phyloP scores from a whole-genome alignment of 1,140 invertebrate species.

The Aphaenogaster ashmeadi region DNA sequence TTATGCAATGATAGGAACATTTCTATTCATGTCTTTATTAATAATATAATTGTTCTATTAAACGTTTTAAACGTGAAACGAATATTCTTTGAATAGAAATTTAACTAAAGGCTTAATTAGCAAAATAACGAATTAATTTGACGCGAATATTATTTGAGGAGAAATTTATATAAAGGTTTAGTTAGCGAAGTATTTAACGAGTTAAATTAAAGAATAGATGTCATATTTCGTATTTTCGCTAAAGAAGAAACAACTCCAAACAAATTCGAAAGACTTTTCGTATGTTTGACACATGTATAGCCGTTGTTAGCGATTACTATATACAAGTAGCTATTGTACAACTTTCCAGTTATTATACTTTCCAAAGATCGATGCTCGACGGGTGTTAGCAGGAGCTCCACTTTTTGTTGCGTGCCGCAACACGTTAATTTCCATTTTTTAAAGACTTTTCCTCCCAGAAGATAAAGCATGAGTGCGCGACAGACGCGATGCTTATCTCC shows the following conservation, averaged over 20 bases:
- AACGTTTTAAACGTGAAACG: neutral
- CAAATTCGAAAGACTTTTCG: neutral
- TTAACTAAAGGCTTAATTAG: neutral
- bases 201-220: neutral
- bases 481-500: slow-evolving; percentile 70
- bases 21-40: neutral
- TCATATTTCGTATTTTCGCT: neutral
- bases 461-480: slow-evolving; percentile 48
- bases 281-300: neutral
- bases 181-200: neutral
- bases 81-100: neutral
- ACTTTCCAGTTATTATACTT: neutral
- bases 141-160: neutral
- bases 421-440: slow-evolving; percentile 49
- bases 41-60: neutral
- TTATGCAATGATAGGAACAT: neutral
- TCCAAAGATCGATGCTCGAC: neutral
- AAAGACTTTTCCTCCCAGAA: slow-evolving; percentile 21
- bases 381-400: neutral
- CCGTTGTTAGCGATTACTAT: neutral
- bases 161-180: slow-evolving; percentile 15
- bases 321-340: neutral
- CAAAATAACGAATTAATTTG: neutral
- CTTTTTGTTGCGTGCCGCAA: neutral
- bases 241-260: neutral